Base-by-base conservation (phyloP, 1,140 invertebrate species). In the Cyrtorhinus lividipennis region DNA sequence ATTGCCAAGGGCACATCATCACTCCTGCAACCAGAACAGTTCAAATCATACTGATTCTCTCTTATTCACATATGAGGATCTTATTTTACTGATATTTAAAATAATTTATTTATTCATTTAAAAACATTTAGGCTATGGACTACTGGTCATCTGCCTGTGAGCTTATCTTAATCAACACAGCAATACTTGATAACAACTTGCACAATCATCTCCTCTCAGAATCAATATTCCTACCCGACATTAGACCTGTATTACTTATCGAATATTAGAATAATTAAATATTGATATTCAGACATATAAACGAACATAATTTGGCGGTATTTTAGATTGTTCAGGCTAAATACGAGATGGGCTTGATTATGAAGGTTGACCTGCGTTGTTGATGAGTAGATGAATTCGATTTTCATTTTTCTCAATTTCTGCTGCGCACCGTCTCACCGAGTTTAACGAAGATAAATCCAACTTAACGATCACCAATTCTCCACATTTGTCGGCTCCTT, bases 371-470 rank as follows among this genome's bases (percentile, higher is more conserved):
- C 71, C 71, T 45, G 71, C 71, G 59, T 72, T 72, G 48, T 72
- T 72, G 22, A 72, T 67, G 20, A 72, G 64, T 10, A 72, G 46
- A 56, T 72, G 65, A 18, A 72, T 70, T 15, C 53, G 12, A 24
- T 59, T 20, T 26, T 69, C 64, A 0, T 64, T 59, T 1, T 65
- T 2, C 12, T 67, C 26, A 22, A 71, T 66, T 8, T 67, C 48
- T 25, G 62, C 25, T 1, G 68, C 67, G 53, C 66, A 71, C 26
- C 61, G 53, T 20, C 68, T 65, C 0, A 71, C 69, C 0, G 69
- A 77, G 5, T 44, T 74, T 5, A 91, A 72, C 15, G 82, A 90
- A 1, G 77, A 73, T 0, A 93, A 76, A 74, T 92, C 84, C 45
- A 91, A 76, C 66, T 83, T 76, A 0, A 86, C 67, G 0, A 76